phyloP scores from a whole-genome alignment of 2,888 invertebrate genomes.

The Lasioglossum vierecki region DNA sequence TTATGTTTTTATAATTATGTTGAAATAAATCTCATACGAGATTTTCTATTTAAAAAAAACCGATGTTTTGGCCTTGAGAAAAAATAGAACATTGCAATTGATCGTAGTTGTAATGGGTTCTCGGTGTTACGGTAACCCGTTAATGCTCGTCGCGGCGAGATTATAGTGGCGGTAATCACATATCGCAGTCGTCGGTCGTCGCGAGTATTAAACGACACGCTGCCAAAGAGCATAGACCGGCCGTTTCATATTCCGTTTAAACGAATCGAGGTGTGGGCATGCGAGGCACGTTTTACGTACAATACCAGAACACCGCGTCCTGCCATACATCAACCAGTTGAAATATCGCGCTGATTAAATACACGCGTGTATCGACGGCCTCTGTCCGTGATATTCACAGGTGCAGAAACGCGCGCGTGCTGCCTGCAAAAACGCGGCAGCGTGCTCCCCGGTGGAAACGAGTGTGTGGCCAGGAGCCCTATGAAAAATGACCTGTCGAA shows the following conservation, averaged over 20 bases:
- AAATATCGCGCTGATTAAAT: slow-evolving; percentile 33
- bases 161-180: background rate
- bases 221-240: background rate
- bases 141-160: background rate
- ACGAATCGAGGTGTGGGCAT: background rate
- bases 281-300: background rate
- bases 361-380: background rate
- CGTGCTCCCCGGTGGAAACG: background rate
- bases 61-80: too few relatives aligned
- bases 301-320: slow-evolving; percentile 39
- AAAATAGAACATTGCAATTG: too few relatives aligned
- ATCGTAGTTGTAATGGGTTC: background rate
- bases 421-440: background rate
- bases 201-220: background rate
- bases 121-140: too few relatives aligned
- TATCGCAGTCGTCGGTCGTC: background rate
- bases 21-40: too few relatives aligned
- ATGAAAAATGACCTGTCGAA: slow-evolving; percentile 45
- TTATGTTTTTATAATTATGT: too few relatives aligned
- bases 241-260: background rate
- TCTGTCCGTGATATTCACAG: slow-evolving; percentile 15
- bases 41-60: too few relatives aligned
- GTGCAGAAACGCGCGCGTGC: background rate
- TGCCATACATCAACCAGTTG: slow-evolving; percentile 11
- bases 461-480: slow-evolving; percentile 21